These are phyloP conservation scores for Pediacus dermestoides DNA, from an alignment of 2,888 invertebrate species.

Conservation along the genomic window DNA sequence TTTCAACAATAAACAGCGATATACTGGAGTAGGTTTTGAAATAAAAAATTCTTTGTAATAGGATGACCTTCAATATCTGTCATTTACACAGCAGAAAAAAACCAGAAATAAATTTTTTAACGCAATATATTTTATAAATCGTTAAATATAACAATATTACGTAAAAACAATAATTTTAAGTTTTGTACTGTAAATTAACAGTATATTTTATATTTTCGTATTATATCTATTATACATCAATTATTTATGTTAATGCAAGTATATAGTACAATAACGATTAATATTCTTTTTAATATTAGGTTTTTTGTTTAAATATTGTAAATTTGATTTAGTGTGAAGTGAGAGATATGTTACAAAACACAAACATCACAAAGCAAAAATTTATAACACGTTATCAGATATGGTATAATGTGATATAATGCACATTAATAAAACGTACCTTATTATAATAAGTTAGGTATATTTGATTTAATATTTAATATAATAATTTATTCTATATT, in stretches of 20 bases:
- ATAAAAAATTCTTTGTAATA: no score
- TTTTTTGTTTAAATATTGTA: conserved; percentile 33
- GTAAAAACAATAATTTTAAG: conserved; percentile 43
- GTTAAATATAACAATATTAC: conserved; percentile 47
- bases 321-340: conserved; percentile 28
- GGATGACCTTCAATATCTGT: no score
- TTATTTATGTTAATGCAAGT: conserved; percentile 32
- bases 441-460: no score
- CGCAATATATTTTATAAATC: conserved; percentile 47
- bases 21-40: no score
- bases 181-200: conserved; percentile 45
- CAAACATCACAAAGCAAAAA: no score
- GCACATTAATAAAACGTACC: conserved; percentile 9
- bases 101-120: conserved; percentile 22
- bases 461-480: conserved; percentile 19
- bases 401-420: conserved; percentile 24
- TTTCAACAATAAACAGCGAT: no score
- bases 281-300: conserved; percentile 28
- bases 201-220: conserved; percentile 37
- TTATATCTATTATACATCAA: conserved; percentile 35
- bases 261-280: conserved; percentile 24
- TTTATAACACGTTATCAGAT: conserved; percentile 20
- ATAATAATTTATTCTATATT: conserved; percentile 24
- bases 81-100: no score
- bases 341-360: conserved; percentile 16